These are phyloP conservation scores for Uloborus plumipes DNA, from an alignment of 2,888 invertebrate genomes.

Conservation along the genomic window DNA sequence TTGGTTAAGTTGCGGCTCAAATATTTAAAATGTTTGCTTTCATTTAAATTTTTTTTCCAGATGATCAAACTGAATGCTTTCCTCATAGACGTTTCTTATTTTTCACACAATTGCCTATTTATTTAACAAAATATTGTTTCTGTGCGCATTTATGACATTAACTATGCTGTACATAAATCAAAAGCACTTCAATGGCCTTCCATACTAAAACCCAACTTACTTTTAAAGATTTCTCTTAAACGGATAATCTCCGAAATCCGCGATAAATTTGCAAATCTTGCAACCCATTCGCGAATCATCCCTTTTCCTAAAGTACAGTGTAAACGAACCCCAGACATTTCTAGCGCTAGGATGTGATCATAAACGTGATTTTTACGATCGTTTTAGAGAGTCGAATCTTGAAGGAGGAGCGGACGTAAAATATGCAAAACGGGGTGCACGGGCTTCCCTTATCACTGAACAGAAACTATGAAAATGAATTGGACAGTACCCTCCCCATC, in stretches of 20 bases:
- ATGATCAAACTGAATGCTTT: no score
- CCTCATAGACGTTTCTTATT: no score
- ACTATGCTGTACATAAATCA: no score
- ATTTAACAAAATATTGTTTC: no score
- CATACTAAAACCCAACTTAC: neutral
- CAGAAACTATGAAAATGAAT: constrained; percentile 58
- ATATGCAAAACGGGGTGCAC: constrained; percentile 43
- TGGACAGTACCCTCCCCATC: constrained; percentile 12
- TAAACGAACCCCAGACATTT: constrained; percentile 44
- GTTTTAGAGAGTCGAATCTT: constrained; percentile 56
- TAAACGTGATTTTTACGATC: constrained; percentile 64
- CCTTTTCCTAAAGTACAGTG: constrained; percentile 40
- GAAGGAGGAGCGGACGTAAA: constrained; percentile 44
- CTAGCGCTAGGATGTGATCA: constrained; percentile 33
- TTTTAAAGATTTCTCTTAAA: neutral
- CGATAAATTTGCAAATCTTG: neutral
- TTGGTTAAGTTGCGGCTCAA: no score
- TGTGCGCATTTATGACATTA: no score
- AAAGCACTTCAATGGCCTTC: no score
- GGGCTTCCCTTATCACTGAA: constrained; percentile 31
- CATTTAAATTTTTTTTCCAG: no score
- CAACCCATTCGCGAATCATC: neutral
- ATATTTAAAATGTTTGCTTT: no score
- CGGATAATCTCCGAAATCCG: neutral
- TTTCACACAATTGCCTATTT: no score